These are phyloP conservation scores for Drosophila maculinotata DNA, from an alignment of 2,888 invertebrate genomes.

Conservation along the genomic window DNA sequence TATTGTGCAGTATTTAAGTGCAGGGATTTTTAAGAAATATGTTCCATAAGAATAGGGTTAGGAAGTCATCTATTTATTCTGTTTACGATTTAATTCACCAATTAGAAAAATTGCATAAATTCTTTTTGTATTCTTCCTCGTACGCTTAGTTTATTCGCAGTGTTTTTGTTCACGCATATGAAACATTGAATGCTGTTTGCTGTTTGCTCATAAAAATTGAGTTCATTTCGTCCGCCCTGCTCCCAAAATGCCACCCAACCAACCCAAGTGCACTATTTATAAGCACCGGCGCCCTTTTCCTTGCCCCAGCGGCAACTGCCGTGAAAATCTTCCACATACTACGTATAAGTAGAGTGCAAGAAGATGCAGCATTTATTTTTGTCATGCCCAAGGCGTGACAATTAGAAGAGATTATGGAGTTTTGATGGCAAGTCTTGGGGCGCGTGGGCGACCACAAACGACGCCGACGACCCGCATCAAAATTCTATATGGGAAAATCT, in stretches of 20 bases:
- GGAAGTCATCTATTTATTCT: too few relatives aligned
- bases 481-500: background rate
- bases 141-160: constrained; percentile 1
- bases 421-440: constrained; percentile 44
- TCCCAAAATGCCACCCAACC: constrained; percentile 67
- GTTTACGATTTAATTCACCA: too few relatives aligned
- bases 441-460: constrained; percentile 77
- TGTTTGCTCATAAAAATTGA: constrained; percentile 48
- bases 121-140: background rate
- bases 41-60: too few relatives aligned
- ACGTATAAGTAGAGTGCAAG: constrained; percentile 13
- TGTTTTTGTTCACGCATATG: constrained; percentile 24
- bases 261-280: constrained; percentile 60
- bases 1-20: too few relatives aligned
- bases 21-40: too few relatives aligned
- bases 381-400: constrained; percentile 71
- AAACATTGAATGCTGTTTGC: constrained; percentile 32
- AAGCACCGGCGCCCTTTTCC: constrained; percentile 58
- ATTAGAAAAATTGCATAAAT: too few relatives aligned
- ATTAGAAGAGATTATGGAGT: constrained; percentile 75
- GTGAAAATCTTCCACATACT: constrained; percentile 38
- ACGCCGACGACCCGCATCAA: constrained; percentile 26
- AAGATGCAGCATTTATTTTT: constrained; percentile 62
- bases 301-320: constrained; percentile 17
- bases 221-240: constrained; percentile 61